Evolutionary conservation across 1,140 invertebrate genomes (phyloP).

Genomic region (Dinoponera quadriceps): DNA sequence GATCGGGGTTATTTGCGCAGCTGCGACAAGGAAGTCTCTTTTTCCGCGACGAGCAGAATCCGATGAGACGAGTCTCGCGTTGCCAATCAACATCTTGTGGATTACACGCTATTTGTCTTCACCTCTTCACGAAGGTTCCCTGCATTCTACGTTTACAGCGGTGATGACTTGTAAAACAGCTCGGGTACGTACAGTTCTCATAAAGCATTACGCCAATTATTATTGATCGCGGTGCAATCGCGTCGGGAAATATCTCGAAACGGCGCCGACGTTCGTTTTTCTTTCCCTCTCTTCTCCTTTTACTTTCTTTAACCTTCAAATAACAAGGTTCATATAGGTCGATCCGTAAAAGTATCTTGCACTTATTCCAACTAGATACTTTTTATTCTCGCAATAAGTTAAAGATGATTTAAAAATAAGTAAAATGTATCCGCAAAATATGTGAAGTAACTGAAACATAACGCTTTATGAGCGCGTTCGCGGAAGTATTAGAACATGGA

Average conservation of each 20-base stretch:
- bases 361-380: too few relatives aligned
- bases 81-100: conserved; percentile 4
- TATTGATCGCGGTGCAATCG: conserved; percentile 6
- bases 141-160: conserved; percentile 25
- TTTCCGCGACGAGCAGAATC: neutral
- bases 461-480: too few relatives aligned
- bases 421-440: too few relatives aligned
- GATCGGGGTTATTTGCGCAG: neutral
- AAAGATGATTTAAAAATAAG: too few relatives aligned
- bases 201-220: conserved; percentile 17
- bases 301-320: neutral
- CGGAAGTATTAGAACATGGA: too few relatives aligned
- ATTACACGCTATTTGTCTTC: conserved; percentile 50
- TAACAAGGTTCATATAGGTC: too few relatives aligned
- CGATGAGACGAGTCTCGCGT: too few relatives aligned
- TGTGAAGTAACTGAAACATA: too few relatives aligned
- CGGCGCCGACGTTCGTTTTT: neutral
- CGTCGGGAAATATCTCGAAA: conserved; percentile 5
- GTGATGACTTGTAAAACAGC: conserved; percentile 33
- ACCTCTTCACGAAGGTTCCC: conserved; percentile 30
- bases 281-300: neutral
- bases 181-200: conserved; percentile 15
- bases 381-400: too few relatives aligned
- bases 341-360: too few relatives aligned
- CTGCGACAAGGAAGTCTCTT: neutral